phyloP scores from a whole-genome alignment of 2,113 vertebrate genomes.

The Megaceryle torquata region DNA sequence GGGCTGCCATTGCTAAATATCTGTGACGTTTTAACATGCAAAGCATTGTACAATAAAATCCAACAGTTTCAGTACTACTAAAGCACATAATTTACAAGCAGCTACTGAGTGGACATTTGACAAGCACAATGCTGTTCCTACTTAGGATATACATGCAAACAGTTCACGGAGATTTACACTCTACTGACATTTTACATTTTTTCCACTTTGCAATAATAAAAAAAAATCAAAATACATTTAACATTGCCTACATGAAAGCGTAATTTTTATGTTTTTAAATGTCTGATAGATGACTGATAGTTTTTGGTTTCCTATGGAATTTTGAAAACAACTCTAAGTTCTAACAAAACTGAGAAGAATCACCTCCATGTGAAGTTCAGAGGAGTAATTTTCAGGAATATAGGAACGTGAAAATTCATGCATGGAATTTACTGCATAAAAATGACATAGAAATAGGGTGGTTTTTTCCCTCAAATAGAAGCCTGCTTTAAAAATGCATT shows the following conservation, averaged over 20 bases:
- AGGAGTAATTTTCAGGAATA: background rate
- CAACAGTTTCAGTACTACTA: background rate
- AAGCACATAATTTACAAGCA: background rate
- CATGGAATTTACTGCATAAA: background rate
- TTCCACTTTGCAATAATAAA: background rate
- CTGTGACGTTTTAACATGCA: background rate
- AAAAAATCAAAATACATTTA: background rate
- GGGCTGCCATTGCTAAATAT: background rate
- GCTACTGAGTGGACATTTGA: background rate
- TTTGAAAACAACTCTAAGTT: background rate
- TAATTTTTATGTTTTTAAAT: background rate
- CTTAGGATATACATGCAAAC: background rate
- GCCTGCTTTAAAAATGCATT: background rate
- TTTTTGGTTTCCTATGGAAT: background rate
- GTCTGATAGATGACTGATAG: no score
- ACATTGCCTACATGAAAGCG: accelerated
- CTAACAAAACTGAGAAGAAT: background rate
- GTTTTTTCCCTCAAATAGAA: background rate
- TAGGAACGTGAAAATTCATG: background rate
- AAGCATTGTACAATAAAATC: background rate
- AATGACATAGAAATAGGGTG: background rate
- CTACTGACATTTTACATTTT: background rate
- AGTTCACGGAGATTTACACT: background rate
- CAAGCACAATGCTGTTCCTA: background rate
- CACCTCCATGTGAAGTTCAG: background rate